phyloP scores from a whole-genome alignment of 1,140 invertebrate species.

The Halictus rubicundus region DNA sequence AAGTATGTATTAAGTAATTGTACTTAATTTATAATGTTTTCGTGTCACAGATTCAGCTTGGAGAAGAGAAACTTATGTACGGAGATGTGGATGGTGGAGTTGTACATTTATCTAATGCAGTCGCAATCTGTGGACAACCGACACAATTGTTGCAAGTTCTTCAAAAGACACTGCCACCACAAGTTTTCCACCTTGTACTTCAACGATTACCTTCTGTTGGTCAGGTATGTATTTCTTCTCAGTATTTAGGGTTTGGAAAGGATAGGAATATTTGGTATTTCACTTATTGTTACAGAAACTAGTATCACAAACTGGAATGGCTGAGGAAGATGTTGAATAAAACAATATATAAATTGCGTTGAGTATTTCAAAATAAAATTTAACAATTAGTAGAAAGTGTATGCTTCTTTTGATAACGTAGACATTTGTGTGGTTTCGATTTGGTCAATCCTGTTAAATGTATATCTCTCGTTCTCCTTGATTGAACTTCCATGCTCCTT shows the following conservation, averaged over 20 bases:
- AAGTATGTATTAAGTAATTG: neutral
- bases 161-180: constrained; percentile 96
- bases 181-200: constrained; percentile 93
- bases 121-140: constrained; percentile 97
- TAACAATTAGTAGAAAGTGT: constrained; percentile 58
- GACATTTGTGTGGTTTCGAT: constrained; percentile 41
- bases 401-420: constrained; percentile 54
- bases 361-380: constrained; percentile 68
- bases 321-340: constrained; percentile 79
- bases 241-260: neutral
- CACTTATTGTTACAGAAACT: constrained; percentile 72
- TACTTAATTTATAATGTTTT: constrained; percentile 14
- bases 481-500: constrained; percentile 53
- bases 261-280: constrained; percentile 13
- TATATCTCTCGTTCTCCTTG: constrained; percentile 25
- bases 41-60: constrained; percentile 86
- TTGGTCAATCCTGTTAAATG: constrained; percentile 26
- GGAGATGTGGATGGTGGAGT: constrained; percentile 95
- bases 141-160: constrained; percentile 94
- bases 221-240: constrained; percentile 76
- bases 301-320: constrained; percentile 69
- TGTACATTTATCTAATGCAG: constrained; percentile 96
- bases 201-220: constrained; percentile 88
- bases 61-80: constrained; percentile 92
- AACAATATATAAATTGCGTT: constrained; percentile 60